Base-by-base conservation (phyloP, 2,113 vertebrate species). In the Pampusana beccarii region DNA sequence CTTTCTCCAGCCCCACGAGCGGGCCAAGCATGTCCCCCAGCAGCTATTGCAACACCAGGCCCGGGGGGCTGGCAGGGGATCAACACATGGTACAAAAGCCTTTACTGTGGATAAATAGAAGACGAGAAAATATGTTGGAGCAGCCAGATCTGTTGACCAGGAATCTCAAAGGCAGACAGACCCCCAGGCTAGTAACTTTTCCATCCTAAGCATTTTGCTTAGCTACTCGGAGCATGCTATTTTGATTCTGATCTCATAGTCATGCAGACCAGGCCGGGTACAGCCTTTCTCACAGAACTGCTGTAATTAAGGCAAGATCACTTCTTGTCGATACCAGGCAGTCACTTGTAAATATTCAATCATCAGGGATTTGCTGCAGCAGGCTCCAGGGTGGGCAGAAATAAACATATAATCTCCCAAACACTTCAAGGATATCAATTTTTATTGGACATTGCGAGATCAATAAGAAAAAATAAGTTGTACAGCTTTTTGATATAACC, bases 361-460 rank as follows among this genome's bases (percentile, higher is more conserved):
- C 71, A 29, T 12, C 9, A 20, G 56, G 17, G 67, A 36, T 16
- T 57, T 71, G 28, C 65, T 88, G 75, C 78, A 73, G 89, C 54
- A 83, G 50, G 64, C 56, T 88, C 69, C 51, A 77, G 91, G 74
- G 72, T 56, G 50, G 62, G 42, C 86, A 94, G 90, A 95, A 95
- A 93, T 5, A 78, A 61, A 92, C 83, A 95, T 95, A 93, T 5
- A 78, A 61, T 92, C 83, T 90, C 72, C 75, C 42, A 74, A 67
- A 65, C 57, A 9, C 85, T 82, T 90, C 12, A 92, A 97, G 96
- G 97, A 89, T 97, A 97, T 97, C 93, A 89, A 81, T 97, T 97
- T 98, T 98, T 98, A 98, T 98, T 98, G 93, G 95, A 96, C 96
- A 93, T 96, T 95, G 97, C 54, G 86, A 97, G 94, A 96, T 97